phyloP scores from a whole-genome alignment of 2,113 vertebrate genomes.

The Pseudopipra pipra region DNA sequence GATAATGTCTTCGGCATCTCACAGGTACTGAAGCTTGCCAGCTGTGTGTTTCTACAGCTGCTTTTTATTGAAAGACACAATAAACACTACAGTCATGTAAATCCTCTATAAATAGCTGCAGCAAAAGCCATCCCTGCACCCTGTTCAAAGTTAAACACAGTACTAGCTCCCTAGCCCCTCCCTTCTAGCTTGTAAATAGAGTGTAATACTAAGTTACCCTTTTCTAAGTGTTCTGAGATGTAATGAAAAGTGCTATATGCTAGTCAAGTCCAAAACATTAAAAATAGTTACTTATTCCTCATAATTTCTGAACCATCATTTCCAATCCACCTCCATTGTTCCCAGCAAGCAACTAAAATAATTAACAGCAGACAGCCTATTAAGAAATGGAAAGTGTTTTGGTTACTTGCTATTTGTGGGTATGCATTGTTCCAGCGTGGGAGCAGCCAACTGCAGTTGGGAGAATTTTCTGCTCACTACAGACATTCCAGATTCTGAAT shows the following conservation, averaged over 20 bases:
- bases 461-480: background rate
- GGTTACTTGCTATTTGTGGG: conserved; percentile 36
- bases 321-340: conserved; percentile 40
- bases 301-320: conserved; percentile 1
- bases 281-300: conserved; percentile 19
- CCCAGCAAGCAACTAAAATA: conserved; percentile 51
- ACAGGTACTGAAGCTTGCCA: conserved; percentile 51
- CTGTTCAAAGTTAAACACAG: conserved; percentile 4
- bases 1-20: conserved; percentile 42
- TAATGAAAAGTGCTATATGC: background rate
- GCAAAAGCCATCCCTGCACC: conserved; percentile 10
- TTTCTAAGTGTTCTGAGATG: background rate
- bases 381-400: conserved; percentile 63
- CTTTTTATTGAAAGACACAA: conserved; percentile 60
- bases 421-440: background rate
- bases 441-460: background rate
- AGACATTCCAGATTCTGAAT: background rate
- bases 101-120: conserved; percentile 55
- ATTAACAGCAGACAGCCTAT: conserved; percentile 55
- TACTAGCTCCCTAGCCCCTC: background rate
- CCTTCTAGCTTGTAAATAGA: background rate
- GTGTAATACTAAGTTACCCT: background rate
- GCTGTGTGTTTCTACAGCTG: conserved; percentile 57
- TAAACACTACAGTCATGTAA: conserved; percentile 52
- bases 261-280: background rate